These are phyloP conservation scores for Aphelenchoides fujianensis DNA, from an alignment of 1,140 invertebrate species.

Conservation along the genomic window DNA sequence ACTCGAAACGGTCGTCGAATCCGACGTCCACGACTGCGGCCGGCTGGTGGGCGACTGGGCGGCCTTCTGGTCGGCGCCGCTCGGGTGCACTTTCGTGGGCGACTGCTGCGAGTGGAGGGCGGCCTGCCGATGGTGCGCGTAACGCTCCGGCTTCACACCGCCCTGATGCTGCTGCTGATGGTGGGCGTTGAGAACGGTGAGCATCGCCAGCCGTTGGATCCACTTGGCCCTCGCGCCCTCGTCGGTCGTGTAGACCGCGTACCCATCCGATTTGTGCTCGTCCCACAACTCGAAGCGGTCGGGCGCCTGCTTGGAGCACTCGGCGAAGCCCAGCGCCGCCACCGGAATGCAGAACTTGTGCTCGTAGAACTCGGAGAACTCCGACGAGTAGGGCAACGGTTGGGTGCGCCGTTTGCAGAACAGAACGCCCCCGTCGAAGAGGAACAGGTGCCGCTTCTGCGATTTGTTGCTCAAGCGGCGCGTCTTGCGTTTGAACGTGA, in stretches of 20 bases:
- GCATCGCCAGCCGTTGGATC: constrained; percentile 45
- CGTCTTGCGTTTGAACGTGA: constrained; percentile 47
- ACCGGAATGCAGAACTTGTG: constrained; percentile 53
- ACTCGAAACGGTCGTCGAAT: constrained; percentile 23
- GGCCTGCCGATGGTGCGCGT: neutral
- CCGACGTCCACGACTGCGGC: constrained; percentile 29
- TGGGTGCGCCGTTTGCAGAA: constrained; percentile 59
- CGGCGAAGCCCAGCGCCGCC: constrained; percentile 48
- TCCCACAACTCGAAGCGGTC: constrained; percentile 60
- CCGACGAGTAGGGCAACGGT: constrained; percentile 41
- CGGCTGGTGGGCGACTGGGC: neutral
- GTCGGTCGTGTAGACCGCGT: constrained; percentile 50
- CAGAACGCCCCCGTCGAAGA: constrained; percentile 59
- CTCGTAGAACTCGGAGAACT: constrained; percentile 62
- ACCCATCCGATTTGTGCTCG: constrained; percentile 52
- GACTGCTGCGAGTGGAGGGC: constrained; percentile 15
- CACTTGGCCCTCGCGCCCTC: constrained; percentile 50
- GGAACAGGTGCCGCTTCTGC: constrained; percentile 53
- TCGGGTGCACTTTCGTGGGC: constrained; percentile 3
- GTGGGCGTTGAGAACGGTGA: constrained; percentile 36
- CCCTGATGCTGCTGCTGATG: constrained; percentile 29
- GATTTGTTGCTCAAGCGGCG: constrained; percentile 39
- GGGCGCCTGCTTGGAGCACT: constrained; percentile 40
- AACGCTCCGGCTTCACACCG: neutral
- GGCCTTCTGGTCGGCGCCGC: neutral